These are phyloP conservation scores for Cataglyphis cursor DNA, from an alignment of 2,888 invertebrate species.

Conservation along the genomic window DNA sequence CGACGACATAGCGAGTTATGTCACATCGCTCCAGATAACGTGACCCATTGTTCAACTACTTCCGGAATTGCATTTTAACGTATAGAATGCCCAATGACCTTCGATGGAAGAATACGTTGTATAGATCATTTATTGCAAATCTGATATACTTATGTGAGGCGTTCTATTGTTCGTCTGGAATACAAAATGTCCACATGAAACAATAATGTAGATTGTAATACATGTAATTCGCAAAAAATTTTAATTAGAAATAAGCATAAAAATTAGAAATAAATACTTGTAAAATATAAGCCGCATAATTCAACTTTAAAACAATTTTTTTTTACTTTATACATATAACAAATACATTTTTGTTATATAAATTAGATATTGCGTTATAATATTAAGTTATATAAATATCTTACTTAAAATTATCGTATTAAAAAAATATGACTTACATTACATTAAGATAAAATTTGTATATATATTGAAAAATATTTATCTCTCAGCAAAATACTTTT, in stretches of 20 bases:
- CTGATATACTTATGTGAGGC: neutral
- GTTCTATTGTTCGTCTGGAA: neutral
- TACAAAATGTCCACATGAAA: neutral
- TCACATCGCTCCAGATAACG: slow-evolving; percentile 47
- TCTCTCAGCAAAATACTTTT: neutral
- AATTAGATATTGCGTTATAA: neutral
- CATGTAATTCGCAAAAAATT: neutral
- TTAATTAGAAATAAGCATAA: neutral
- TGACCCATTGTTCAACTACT: slow-evolving; percentile 47
- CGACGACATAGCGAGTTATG: slow-evolving; percentile 40
- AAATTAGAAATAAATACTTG: neutral
- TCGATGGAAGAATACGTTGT: slow-evolving; percentile 25
- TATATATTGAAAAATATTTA: neutral
- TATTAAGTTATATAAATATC: neutral
- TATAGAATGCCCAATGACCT: slow-evolving; percentile 23
- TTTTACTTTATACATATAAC: neutral
- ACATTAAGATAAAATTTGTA: neutral
- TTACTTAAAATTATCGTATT: neutral
- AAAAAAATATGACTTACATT: neutral
- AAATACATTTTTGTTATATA: neutral
- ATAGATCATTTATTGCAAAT: slow-evolving; percentile 9
- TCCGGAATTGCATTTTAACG: slow-evolving; percentile 46
- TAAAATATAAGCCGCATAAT: neutral
- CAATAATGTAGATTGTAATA: neutral
- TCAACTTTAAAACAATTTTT: neutral